These are phyloP conservation scores for Pristis pectinata DNA, from an alignment of 2,797 vertebrate genomes.

Conservation along the genomic window DNA sequence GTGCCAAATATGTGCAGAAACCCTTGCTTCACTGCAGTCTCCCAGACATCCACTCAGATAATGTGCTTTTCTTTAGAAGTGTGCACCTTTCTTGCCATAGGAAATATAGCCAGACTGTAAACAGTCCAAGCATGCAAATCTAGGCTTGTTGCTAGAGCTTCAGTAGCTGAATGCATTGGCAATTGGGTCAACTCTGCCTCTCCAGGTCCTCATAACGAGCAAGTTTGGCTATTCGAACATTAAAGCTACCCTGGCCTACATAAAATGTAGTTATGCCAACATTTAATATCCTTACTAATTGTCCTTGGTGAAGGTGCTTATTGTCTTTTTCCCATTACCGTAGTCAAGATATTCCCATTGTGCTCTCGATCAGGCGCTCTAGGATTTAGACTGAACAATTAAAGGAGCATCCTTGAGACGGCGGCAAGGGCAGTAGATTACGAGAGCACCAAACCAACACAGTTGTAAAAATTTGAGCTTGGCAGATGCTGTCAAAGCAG, in stretches of 20 bases:
- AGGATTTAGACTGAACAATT: background rate
- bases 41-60: background rate
- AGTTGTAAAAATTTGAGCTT: too few relatives aligned
- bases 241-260: background rate
- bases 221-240: background rate
- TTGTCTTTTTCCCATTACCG: too few relatives aligned
- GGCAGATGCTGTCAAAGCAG: too few relatives aligned
- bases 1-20: background rate
- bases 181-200: background rate
- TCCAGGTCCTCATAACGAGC: too few relatives aligned
- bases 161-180: background rate
- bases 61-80: background rate
- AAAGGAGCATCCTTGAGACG: background rate
- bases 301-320: background rate
- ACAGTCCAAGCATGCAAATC: background rate
- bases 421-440: too few relatives aligned
- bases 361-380: background rate
- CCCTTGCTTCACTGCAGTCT: background rate
- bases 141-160: background rate
- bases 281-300: background rate
- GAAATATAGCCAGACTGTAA: background rate
- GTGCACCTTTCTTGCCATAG: background rate
- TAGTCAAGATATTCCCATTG: background rate
- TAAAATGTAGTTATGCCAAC: too few relatives aligned
- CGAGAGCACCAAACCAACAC: too few relatives aligned